Evolutionary conservation across 2,113 vertebrate species (phyloP), one percentile per base, ranked within the genome.

Genomic region (Egretta garzetta): DNA sequence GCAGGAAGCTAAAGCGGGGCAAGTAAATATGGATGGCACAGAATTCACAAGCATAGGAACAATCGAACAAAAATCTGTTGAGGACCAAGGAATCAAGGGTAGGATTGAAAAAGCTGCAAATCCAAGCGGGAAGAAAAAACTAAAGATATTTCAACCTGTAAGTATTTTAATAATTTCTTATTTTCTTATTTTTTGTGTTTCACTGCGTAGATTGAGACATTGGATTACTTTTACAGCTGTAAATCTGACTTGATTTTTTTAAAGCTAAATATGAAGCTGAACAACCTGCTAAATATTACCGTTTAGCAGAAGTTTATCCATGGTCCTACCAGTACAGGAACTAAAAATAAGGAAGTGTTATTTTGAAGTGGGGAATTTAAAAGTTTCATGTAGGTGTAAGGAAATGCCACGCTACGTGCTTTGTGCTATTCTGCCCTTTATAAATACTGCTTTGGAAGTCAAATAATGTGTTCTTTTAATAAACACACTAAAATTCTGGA

Each of bases 81-180:
- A 95, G 67, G 99, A 99, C 97, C 97, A 98, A 94, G 99, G 98
- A 26, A 98, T 99, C 83, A 98, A 99, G 96, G 98, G 98, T 72
- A 98, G 98, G 89, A 98, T 98, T 85, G 97, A 98, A 80, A 99
- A 99, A 96, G 98, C 99, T 60, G 98, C 98, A 45, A 97, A 99
- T 97, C 99, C 99, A 41, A 99, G 99, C 64, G 99, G 99, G 72
- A 99, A 99, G 98, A 99, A 99, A 97, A 99, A 99, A 88, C 99
- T 99, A 18, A 99, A 99, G 98, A 99, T 99, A 98, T 99, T 99
- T 98, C 99, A 99, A 92, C 99, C 99, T 97, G 99, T 99, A 98
- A 98, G 99, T 99, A 93, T 86, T 83, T 50, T 49, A 35, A 33
- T 33, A 55, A 7, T 67, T 92, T 67, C 43, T 64, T 80, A 7